Conservation (phyloP, 35 echinoderm and acorn worm genomes). For the Lytechinus pictus region DNA sequence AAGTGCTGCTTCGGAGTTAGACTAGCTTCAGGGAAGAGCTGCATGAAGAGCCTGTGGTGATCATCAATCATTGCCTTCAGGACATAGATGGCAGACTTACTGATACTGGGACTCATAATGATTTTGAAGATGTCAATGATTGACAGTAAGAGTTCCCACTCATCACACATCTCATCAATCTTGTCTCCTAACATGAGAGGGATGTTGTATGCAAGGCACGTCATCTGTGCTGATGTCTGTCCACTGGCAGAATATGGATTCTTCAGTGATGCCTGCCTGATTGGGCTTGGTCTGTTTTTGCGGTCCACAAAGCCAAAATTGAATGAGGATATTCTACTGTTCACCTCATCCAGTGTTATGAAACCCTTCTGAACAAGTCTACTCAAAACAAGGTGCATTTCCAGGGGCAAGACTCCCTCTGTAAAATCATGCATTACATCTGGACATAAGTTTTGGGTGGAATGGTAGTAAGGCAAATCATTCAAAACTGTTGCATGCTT, state of each 20-base stretch:
- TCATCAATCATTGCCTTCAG: constrained; percentile 59
- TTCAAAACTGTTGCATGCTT: constrained; percentile 52
- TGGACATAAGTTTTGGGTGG: constrained; percentile 34
- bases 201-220: constrained; percentile 44
- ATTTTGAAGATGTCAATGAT: constrained; percentile 63
- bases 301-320: constrained; percentile 58
- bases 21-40: constrained; percentile 32
- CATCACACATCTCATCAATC: constrained; percentile 50
- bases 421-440: constrained; percentile 70
- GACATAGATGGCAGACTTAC: constrained; percentile 36
- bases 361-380: constrained; percentile 36
- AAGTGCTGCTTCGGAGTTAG: constrained; percentile 61
- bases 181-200: constrained; percentile 54
- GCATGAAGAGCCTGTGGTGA: constrained; percentile 59
- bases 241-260: constrained; percentile 46
- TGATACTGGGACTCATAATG: constrained; percentile 44
- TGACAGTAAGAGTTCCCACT: constrained; percentile 58
- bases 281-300: constrained; percentile 52
- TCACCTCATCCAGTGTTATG: constrained; percentile 45
- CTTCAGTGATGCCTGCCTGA: constrained; percentile 28
- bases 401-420: constrained; percentile 61
- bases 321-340: constrained; percentile 48
- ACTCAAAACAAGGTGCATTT: constrained; percentile 60
- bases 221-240: constrained; percentile 55
- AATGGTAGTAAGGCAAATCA: constrained; percentile 59